These are phyloP conservation scores for Tolmerus cingulatus DNA, from an alignment of 2,888 invertebrate species.

Conservation along the genomic window DNA sequence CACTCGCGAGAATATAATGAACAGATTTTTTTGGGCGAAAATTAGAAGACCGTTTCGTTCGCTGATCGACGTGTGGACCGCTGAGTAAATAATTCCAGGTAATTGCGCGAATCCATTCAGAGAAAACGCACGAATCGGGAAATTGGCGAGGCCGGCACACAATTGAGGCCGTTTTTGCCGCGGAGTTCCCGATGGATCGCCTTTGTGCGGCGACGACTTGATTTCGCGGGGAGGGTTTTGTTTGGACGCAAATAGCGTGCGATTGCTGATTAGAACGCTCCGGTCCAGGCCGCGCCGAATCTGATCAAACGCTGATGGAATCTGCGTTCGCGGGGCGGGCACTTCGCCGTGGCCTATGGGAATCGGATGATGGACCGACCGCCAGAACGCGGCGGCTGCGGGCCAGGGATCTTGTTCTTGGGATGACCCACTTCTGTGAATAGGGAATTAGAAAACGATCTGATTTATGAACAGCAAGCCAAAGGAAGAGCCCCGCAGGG, in stretches of 20 bases:
- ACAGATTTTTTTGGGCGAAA: neutral
- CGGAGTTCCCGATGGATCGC: neutral
- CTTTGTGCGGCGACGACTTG: neutral
- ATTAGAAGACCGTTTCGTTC: neutral
- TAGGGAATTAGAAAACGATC: neutral
- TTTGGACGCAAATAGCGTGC: neutral
- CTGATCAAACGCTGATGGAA: neutral
- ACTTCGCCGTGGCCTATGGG: neutral
- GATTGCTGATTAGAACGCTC: neutral
- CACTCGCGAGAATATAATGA: neutral
- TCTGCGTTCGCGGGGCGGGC: neutral
- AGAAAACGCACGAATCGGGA: neutral
- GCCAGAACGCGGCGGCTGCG: neutral
- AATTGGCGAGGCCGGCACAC: neutral
- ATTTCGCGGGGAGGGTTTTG: neutral
- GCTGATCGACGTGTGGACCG: neutral
- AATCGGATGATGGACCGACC: neutral
- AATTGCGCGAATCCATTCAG: constrained; percentile 1
- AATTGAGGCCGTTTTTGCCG: neutral
- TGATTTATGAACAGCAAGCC: neutral
- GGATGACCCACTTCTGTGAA: neutral
- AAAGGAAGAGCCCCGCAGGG: neutral
- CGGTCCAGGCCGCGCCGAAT: neutral
- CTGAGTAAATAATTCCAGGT: constrained; percentile 1
- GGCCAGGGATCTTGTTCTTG: neutral